Base-by-base conservation (phyloP, 2,797 vertebrate genomes). In the Falco concolor region DNA sequence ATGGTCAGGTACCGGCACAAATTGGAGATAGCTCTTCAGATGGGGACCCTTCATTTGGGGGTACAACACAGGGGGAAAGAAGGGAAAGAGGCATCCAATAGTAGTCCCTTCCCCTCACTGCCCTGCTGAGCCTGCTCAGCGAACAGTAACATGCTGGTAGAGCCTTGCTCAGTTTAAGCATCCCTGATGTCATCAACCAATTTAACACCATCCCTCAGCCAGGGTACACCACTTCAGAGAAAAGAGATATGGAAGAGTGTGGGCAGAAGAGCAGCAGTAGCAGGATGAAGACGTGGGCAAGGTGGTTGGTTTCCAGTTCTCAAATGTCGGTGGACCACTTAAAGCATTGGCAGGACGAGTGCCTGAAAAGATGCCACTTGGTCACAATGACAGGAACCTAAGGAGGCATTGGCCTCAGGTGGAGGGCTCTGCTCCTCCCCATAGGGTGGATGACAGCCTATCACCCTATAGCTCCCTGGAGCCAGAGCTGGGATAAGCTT, bases 351-450 rank as follows among this genome's bases (percentile, higher is more conserved):
- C 87, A 92, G 59, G 68, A 67, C 13, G 47, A 78, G 47, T 1
- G 69, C 77, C 83, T 6, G 18, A 87, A 67, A 27, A 76, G 84
- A 68, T 40, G 92, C 75, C 79, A 32, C 93, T 87, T 1, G 91
- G 81, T 68, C 28, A 84, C 85, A 15, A 64, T 2, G 1, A 53
- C 15, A 44, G 74, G 84, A 68, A 75, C 81, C 57, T 59, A 18
- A 38, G 40, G 69, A 88, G 86, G 56, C 25, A 7, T 21, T 23
- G n/a, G 75, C 87, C 87, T 73, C 7, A 0, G 0, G 17, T 6
- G 22, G 42, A 84, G 44, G 59, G 49, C 84, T 73, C 95, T 80
- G 95, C 91, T 92, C 94, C 94, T 93, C 95, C 93, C 91, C 94
- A 38, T 8, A 74, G 95, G 84, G 75, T 57, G 53, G 28, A 8